These are phyloP conservation scores for Corythornis vintsioides DNA, from an alignment of 2,113 vertebrate genomes.

Conservation along the genomic window DNA sequence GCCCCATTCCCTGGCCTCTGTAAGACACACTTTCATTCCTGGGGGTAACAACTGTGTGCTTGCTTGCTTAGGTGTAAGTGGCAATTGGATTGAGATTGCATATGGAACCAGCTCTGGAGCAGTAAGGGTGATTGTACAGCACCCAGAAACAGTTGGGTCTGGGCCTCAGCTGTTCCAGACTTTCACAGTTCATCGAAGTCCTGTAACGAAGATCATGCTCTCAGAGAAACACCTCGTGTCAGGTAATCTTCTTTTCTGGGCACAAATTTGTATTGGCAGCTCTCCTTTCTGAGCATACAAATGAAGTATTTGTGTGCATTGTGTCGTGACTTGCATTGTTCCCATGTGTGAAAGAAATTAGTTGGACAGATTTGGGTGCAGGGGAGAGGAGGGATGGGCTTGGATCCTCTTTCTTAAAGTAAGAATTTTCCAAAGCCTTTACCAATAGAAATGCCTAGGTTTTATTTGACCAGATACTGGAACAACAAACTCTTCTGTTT, in stretches of 20 bases:
- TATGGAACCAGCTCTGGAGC: constrained; percentile 96
- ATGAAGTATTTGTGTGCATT: not conserved
- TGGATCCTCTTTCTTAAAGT: not conserved
- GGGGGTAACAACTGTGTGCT: not conserved
- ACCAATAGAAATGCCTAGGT: not conserved
- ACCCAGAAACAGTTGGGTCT: constrained; percentile 94
- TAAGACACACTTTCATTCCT: not conserved
- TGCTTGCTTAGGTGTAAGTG: constrained; percentile 86
- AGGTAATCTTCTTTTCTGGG: constrained; percentile 72
- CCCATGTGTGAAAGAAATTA: not conserved
- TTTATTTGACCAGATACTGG: not conserved
- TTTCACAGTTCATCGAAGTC: constrained; percentile 95
- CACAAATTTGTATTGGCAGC: not conserved
- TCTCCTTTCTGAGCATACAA: not conserved
- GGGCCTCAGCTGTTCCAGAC: constrained; percentile 98
- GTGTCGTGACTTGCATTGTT: not conserved
- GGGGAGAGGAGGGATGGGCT: not conserved
- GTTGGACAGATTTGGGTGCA: not conserved
- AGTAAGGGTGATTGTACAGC: constrained; percentile 94
- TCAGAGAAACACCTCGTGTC: constrained; percentile 97
- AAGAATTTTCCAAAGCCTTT: not conserved
- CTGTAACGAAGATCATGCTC: constrained; percentile 96
- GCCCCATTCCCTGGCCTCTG: not conserved
- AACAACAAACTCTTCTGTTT: not conserved
- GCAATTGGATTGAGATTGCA: constrained; percentile 98